A percentile compares a stretch with the other conserved stretches of the same genome.
These are phyloP conservation scores for Drosophila antonietae DNA, from an alignment of 2,888 invertebrate species.

Conservation along the genomic window DNA sequence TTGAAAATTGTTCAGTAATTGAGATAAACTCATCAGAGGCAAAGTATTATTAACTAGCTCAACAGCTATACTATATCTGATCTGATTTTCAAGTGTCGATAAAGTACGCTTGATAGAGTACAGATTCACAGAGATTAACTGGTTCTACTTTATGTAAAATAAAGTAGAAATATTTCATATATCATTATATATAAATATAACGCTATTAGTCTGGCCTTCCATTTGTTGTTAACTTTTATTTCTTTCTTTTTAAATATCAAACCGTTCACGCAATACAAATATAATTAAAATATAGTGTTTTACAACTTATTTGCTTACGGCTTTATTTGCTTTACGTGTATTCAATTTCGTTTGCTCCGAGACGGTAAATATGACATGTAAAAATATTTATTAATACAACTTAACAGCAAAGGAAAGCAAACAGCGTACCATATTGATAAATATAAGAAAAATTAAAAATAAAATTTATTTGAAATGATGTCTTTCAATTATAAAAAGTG, in stretches of 20 bases:
- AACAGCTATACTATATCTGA: neutral
- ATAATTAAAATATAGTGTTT: slow-evolving; percentile 20
- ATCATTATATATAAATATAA: neutral
- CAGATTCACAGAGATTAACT: neutral
- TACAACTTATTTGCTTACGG: slow-evolving; percentile 30
- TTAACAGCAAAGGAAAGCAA: slow-evolving; percentile 16
- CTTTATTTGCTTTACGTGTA: slow-evolving; percentile 39
- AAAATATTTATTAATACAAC: slow-evolving; percentile 50
- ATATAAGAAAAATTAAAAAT: neutral
- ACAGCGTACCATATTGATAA: neutral
- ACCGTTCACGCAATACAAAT: slow-evolving; percentile 41
- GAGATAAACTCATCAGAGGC: slow-evolving; percentile 18
- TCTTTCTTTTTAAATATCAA: slow-evolving; percentile 6
- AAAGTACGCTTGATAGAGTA: neutral
- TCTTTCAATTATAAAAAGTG: neutral
- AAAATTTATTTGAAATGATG: neutral
- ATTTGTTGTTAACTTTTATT: neutral
- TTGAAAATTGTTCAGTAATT: slow-evolving; percentile 35
- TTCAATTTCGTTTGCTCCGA: slow-evolving; percentile 44
- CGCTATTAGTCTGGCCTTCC: neutral
- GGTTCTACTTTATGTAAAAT: too few species aligned
- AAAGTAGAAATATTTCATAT: neutral
- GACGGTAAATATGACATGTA: slow-evolving; percentile 43
- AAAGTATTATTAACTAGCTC: slow-evolving; percentile 19
- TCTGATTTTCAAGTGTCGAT: slow-evolving; percentile 3